Evolutionary conservation across 2,797 vertebrate species (phyloP).

Genomic region (Eidolon dupreanum): DNA sequence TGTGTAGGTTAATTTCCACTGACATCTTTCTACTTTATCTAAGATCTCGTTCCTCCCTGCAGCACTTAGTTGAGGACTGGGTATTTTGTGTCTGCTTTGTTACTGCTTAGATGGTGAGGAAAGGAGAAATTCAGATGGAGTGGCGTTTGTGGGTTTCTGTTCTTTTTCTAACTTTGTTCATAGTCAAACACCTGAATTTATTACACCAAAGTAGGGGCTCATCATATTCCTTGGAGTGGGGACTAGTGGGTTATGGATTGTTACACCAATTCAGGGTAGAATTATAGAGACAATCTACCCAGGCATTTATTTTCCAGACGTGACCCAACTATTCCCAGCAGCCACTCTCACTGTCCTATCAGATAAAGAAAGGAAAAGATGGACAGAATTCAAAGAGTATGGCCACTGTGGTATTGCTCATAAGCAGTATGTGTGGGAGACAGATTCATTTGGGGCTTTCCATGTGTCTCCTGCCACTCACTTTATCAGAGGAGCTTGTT

Average conservation of each 20-base stretch:
- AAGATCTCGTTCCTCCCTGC: neutral
- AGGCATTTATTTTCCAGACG: constrained; percentile 7
- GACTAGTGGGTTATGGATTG: neutral
- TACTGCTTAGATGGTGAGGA: neutral
- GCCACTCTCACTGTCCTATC: neutral
- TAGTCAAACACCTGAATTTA: neutral
- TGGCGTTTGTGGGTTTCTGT: neutral
- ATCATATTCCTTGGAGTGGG: neutral
- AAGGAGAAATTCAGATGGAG: constrained; percentile 3
- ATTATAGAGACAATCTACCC: neutral
- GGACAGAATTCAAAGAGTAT: neutral
- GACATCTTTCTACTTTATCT: neutral
- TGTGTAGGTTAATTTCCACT: neutral
- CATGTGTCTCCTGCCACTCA: neutral
- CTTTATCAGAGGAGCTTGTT: neutral
- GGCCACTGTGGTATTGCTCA: neutral
- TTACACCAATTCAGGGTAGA: neutral
- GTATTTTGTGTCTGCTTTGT: neutral
- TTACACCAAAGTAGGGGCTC: neutral
- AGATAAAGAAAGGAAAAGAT: neutral
- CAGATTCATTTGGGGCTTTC: neutral
- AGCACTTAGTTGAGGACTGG: neutral
- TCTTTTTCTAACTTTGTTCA: constrained; percentile 40
- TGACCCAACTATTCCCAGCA: neutral
- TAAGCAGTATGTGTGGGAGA: neutral